Conservation (phyloP, 1,140 invertebrate genomes). For the Chrysoperla carnea region DNA sequence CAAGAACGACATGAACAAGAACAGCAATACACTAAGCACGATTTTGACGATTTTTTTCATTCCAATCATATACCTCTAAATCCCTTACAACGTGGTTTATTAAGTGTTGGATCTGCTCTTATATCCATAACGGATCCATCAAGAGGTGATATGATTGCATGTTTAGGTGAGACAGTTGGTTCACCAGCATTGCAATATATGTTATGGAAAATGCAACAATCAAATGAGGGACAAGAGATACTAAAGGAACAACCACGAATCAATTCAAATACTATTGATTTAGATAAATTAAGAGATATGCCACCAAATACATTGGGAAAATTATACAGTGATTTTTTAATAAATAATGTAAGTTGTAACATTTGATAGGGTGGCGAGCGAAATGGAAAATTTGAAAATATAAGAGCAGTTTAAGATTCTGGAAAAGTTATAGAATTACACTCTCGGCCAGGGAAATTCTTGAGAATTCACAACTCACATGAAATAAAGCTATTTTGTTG, state of each 20-base stretch:
- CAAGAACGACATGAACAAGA: too few relatives aligned
- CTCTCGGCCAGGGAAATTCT: too few relatives aligned
- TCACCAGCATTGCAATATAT: constrained; percentile 47
- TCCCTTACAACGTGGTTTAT: constrained; percentile 50
- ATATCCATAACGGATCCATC: constrained; percentile 55
- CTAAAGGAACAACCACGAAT: constrained; percentile 69
- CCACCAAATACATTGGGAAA: constrained; percentile 70
- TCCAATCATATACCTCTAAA: constrained; percentile 50
- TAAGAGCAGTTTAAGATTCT: too few relatives aligned
- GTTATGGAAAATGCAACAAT: constrained; percentile 30
- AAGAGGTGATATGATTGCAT: constrained; percentile 84
- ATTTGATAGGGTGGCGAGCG: too few relatives aligned
- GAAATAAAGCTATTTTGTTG: too few relatives aligned
- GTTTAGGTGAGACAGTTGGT: constrained; percentile 72
- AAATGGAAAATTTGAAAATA: too few relatives aligned
- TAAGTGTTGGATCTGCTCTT: constrained; percentile 62
- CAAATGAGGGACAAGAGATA: constrained; percentile 52
- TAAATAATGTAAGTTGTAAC: constrained; percentile 44
- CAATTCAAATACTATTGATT: constrained; percentile 65
- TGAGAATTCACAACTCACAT: too few relatives aligned
- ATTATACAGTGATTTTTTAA: constrained; percentile 68
- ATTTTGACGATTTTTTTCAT: constrained; percentile 28
- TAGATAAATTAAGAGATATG: constrained; percentile 46
- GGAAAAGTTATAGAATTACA: too few relatives aligned
- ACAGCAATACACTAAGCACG: neutral